phyloP scores from a whole-genome alignment of 2,113 vertebrate species.

The Galbula dea region DNA sequence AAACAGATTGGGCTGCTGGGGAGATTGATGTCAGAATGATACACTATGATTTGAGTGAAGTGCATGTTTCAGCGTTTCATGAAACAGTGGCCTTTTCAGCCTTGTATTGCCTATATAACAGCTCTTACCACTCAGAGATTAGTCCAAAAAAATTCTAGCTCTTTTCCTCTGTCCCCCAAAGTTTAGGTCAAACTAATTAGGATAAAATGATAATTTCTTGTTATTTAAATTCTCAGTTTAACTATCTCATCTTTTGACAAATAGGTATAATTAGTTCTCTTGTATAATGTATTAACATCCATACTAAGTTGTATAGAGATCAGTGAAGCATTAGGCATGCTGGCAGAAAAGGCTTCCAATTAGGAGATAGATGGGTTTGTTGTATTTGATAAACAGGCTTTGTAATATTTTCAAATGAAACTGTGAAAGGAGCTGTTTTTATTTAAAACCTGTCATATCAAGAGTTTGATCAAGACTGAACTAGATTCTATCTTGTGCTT shows the following conservation, averaged over 20 bases:
- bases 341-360: conserved; percentile 53
- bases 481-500: neutral
- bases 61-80: no score
- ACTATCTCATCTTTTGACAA: conserved; percentile 66
- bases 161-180: conserved; percentile 33
- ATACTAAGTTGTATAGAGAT: conserved; percentile 62
- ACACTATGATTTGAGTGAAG: neutral
- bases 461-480: neutral
- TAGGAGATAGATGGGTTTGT: conserved; percentile 66
- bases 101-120: neutral
- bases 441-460: conserved; percentile 2
- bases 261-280: conserved; percentile 72
- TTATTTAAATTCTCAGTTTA: conserved; percentile 61
- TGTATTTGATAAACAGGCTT: conserved; percentile 54
- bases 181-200: conserved; percentile 69
- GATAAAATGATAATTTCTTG: conserved; percentile 61
- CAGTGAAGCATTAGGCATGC: conserved; percentile 43
- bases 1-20: neutral
- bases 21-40: neutral
- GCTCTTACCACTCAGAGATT: neutral
- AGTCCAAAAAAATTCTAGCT: conserved; percentile 4
- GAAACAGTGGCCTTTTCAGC: neutral
- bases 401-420: conserved; percentile 55
- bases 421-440: neutral
- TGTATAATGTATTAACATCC: conserved; percentile 73